Conservation (phyloP, 1,140 invertebrate genomes). For the Dolichoris vasculosae region DNA sequence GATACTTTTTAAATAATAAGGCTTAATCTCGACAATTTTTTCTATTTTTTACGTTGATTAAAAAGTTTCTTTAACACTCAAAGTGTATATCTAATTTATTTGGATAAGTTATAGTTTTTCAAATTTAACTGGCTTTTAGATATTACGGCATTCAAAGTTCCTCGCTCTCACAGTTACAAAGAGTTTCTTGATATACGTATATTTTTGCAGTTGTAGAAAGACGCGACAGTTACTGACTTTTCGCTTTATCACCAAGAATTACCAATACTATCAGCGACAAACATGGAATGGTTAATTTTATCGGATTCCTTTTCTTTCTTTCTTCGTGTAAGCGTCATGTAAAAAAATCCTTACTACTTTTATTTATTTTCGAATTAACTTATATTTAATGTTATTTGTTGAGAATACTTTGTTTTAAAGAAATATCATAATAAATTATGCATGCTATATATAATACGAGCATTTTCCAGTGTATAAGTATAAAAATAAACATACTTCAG, state of each 20-base stretch:
- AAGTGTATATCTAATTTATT: no score
- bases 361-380: not conserved
- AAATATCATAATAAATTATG: not conserved
- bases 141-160: no score
- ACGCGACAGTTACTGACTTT: not conserved
- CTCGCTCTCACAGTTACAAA: not conserved
- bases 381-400: not conserved
- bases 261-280: constrained; percentile 23
- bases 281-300: constrained; percentile 10
- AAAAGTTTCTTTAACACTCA: not conserved
- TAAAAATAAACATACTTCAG: not conserved
- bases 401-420: not conserved
- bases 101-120: no score
- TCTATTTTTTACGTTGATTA: not conserved
- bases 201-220: not conserved
- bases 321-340: not conserved
- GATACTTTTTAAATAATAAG: not conserved
- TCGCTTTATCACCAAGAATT: not conserved
- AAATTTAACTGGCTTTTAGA: no score
- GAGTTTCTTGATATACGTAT: not conserved
- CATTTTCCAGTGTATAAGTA: not conserved
- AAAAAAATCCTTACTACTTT: not conserved
- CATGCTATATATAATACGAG: not conserved
- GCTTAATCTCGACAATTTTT: not conserved
- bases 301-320: not conserved